Conservation (phyloP, 2,113 vertebrate genomes). For the Colossoma macropomum region DNA sequence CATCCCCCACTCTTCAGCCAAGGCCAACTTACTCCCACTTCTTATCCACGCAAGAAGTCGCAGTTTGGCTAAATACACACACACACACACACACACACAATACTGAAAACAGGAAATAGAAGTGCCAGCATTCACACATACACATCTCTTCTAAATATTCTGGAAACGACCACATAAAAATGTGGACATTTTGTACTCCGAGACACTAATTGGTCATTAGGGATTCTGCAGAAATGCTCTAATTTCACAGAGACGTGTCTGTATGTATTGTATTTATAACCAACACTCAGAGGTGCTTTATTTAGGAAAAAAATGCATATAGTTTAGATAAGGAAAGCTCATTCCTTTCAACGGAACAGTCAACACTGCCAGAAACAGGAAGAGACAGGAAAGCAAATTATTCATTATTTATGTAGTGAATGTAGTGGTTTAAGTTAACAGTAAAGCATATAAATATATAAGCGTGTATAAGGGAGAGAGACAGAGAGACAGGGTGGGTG, state of each 20-base stretch:
- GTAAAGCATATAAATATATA: background rate
- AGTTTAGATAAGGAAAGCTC: background rate
- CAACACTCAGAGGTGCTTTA: background rate
- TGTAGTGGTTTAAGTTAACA: slow-evolving; percentile 2
- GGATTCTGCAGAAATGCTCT: background rate
- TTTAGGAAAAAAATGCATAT: background rate
- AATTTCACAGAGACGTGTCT: background rate
- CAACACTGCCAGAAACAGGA: background rate
- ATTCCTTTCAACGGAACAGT: background rate
- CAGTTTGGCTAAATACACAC: background rate
- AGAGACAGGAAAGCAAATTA: background rate
- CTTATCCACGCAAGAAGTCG: background rate
- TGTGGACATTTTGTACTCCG: background rate
- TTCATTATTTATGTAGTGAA: background rate
- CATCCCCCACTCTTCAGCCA: background rate
- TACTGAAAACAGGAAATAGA: background rate
- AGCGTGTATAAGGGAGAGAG: background rate
- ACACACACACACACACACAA: background rate
- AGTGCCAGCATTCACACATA: slow-evolving; percentile 2
- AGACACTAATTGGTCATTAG: background rate
- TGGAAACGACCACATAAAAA: background rate
- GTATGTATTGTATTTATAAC: background rate
- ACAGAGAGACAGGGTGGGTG: background rate
- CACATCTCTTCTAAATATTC: background rate
- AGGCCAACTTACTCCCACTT: background rate